Evolutionary conservation across 2,113 vertebrate genomes (phyloP), one percentile per base, ranked within the genome.

Genomic region (Erpornis zantholeuca): DNA sequence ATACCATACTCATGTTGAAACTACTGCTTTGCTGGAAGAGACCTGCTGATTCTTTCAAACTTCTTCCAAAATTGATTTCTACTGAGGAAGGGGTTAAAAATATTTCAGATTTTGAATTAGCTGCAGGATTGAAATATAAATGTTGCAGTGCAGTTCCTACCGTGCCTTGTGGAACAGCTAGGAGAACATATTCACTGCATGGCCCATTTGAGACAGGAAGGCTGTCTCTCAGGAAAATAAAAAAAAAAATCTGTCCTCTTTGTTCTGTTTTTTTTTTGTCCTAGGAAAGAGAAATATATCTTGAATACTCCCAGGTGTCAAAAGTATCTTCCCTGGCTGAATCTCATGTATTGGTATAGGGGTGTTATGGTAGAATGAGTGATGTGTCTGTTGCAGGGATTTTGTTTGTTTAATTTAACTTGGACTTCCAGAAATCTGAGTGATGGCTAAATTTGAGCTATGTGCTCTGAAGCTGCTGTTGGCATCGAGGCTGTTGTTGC

Each of bases 361-460:
- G 10, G 1, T 70, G 15, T 63, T 69, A 10, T 1, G 24, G 42
- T 69, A 82, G 50, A 63, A 45, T 53, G 76, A 81, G 25, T 57
- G 31, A 57, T 33, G 27, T 28, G 9, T 88, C 47, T 79, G 22
- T 79, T 60, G 31, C 6, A 23, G 45, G 18, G 54, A 12, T n/a
- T 88, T 72, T 33, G 27, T 75, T 70, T 82, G 29, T 86, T 86
- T 52, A 54, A 33, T 52, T 61, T 61, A 40, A 54, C 11, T n/a
- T 69, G 31, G 27, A 35, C 21, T 86, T 80, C 50, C 36, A 69
- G 49, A 66, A 59, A 29, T 35, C 31, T 57, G 35, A 66, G 24
- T 0, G 0, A 4, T 35, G 40, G 31, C 31, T 86, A 24, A 65
- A 42, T 38, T 45, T 36, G 27, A 78, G n/a, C 0, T 0, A 4